Evolutionary conservation across 2,797 vertebrate genomes (phyloP).

Genomic region (Coilia nasus): DNA sequence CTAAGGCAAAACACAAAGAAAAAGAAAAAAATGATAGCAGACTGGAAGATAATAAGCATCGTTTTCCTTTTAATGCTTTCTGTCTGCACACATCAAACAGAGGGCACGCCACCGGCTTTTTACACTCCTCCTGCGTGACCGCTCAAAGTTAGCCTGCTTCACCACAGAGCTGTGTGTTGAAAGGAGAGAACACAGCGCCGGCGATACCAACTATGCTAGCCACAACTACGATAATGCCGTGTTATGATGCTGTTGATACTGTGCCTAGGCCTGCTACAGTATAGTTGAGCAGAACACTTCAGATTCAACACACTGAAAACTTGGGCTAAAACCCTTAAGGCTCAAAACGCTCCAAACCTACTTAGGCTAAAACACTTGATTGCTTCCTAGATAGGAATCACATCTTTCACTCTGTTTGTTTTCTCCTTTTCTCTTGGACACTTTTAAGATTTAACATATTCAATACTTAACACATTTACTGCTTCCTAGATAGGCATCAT

Average conservation of each 20-base stretch:
- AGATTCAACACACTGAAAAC: too few species aligned
- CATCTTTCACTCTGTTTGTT: neutral
- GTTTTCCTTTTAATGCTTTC: constrained; percentile 27
- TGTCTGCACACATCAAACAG: constrained; percentile 47
- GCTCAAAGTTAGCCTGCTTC: constrained; percentile 9
- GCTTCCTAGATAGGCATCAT: neutral
- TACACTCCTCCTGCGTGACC: constrained; percentile 32
- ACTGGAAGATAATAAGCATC: constrained; percentile 38
- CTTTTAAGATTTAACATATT: too few species aligned
- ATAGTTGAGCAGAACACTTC: neutral
- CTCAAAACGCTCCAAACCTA: too few species aligned
- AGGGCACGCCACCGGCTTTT: constrained; percentile 5
- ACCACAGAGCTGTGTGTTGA: too few species aligned
- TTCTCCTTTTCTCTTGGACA: too few species aligned
- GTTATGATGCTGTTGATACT: neutral
- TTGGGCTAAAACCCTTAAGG: too few species aligned
- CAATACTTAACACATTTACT: too few species aligned
- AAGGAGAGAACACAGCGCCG: neutral
- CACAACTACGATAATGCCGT: neutral
- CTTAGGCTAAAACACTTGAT: neutral
- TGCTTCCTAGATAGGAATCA: neutral
- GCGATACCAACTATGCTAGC: neutral
- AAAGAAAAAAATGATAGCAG: neutral
- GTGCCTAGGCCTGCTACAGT: neutral
- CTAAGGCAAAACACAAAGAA: constrained; percentile 10